Evolutionary conservation across 2,113 vertebrate genomes (phyloP), one percentile per base, ranked within the genome.

Genomic region (Phaethon lepturus): DNA sequence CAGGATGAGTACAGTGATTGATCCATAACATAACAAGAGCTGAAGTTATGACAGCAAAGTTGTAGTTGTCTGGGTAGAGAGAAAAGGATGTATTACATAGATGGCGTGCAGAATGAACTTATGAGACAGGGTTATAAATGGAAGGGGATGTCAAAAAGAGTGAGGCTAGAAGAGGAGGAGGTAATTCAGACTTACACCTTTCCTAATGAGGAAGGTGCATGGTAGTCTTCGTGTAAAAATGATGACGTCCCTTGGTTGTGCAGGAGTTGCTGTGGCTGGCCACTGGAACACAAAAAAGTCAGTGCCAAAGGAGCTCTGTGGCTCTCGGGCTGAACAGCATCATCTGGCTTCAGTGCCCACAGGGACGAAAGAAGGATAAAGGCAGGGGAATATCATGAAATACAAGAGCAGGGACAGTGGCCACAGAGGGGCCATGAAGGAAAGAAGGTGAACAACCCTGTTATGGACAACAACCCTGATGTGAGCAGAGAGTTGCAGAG

Each of bases 21-120:
- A 96, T 89, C 91, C 84, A 1, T 92, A 93, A 86, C 55, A 96
- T 66, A 95, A 95, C 86, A 94, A 85, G 38, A 91, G 87, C 79
- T 89, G 86, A 84, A 94, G 59, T 28, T 91, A 1, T 56, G 83
- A 94, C 76, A 97, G 86, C 40, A 66, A 86, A 95, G 76, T 56
- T 93, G 44, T 42, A 85, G 87, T 58, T 82, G 81, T 62, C 84
- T 90, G 90, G 49, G 33, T 79, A 80, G 86, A 92, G 29, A 88
- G 78, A 79, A 88, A 68, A 83, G 62, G 86, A 80, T 66, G 59
- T 42, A 31, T 42, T 52, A 42, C 69, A 55, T 8, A 72, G 83
- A 74, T 26, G 68, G 50, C 35, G 91, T 23, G 58, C 60, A 90
- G 85, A 90, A 82, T 42, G 35, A 85, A 68, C 10, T 74, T 19